A percentile compares a stretch with the other conserved stretches of the same genome.
phyloP scores from a whole-genome alignment of 2,113 vertebrate species.

The Pica pica region DNA sequence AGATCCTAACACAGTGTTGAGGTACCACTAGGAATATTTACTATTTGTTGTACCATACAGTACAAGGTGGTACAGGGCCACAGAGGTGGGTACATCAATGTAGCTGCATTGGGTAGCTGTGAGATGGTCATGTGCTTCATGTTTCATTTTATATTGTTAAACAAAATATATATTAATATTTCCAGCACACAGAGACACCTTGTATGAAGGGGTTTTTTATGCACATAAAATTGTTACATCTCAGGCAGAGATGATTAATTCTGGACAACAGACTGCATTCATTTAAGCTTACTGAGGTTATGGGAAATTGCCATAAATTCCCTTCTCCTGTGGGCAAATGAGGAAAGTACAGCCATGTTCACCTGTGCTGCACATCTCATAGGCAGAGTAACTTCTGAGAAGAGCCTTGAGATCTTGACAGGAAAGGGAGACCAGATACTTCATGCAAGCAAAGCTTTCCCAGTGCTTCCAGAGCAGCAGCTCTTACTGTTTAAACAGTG shows the following conservation, averaged over 20 bases:
- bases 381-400: background rate
- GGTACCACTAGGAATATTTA: background rate
- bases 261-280: background rate
- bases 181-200: background rate
- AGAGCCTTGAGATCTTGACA: background rate
- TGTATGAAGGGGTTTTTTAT: background rate
- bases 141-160: background rate
- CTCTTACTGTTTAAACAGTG: background rate
- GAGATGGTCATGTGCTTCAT: background rate
- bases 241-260: background rate
- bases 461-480: background rate
- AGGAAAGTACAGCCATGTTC: background rate
- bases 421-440: background rate
- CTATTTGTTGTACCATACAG: rapidly evolving
- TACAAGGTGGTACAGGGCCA: background rate
- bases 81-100: background rate
- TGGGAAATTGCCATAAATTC: background rate
- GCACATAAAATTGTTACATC: background rate
- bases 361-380: background rate
- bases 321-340: background rate
- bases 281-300: background rate
- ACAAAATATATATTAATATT: background rate
- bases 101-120: background rate
- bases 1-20: background rate
- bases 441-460: background rate